Conservation (phyloP, 2,113 vertebrate species). For the Ciconia maguari region DNA sequence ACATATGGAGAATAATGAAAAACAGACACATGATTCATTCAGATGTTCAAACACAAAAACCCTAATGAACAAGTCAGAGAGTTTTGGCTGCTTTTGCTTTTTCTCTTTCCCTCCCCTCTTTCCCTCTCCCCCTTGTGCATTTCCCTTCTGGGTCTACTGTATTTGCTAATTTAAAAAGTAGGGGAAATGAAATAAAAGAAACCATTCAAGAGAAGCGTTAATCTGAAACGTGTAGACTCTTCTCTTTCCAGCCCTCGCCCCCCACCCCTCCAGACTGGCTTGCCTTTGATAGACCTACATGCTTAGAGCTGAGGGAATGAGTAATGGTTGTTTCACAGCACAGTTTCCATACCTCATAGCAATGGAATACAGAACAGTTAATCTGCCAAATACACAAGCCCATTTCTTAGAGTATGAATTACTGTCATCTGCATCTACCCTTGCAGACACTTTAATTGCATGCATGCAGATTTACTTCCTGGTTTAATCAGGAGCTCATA, state of each 20-base stretch:
- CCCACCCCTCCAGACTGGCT: not conserved
- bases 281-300: constrained; percentile 40
- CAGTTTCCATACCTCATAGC: constrained; percentile 80
- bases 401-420: constrained; percentile 76
- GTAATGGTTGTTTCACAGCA: constrained; percentile 68
- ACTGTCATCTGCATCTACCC: constrained; percentile 65
- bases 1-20: constrained; percentile 61
- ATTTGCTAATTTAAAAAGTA: constrained; percentile 55
- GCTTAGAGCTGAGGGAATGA: constrained; percentile 60
- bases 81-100: constrained; percentile 39
- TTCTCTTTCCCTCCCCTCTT: not conserved
- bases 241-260: not conserved
- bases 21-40: constrained; percentile 63
- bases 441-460: constrained; percentile 66
- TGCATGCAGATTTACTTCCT: constrained; percentile 63
- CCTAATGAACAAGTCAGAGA: constrained; percentile 5
- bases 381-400: constrained; percentile 75
- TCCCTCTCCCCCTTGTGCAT: not conserved
- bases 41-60: constrained; percentile 41
- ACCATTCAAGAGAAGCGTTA: constrained; percentile 23
- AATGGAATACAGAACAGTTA: constrained; percentile 74
- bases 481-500: constrained; percentile 36
- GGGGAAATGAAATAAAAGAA: constrained; percentile 38
- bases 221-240: constrained; percentile 20
- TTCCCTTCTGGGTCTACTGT: constrained; percentile 37